These are phyloP conservation scores for Diloba caeruleocephala DNA, from an alignment of 2,888 invertebrate species.

Conservation along the genomic window DNA sequence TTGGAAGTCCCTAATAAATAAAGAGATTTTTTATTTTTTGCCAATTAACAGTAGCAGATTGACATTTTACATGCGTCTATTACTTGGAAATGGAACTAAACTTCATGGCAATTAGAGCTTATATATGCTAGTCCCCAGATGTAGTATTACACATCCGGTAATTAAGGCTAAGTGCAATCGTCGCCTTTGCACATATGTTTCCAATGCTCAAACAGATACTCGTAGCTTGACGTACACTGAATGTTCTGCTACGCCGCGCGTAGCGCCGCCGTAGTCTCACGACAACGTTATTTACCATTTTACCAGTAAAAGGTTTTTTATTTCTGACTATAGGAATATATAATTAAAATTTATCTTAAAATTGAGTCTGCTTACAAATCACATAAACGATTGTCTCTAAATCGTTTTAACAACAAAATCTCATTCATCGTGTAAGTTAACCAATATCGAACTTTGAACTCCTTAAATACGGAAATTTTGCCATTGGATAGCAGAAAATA, in stretches of 20 bases:
- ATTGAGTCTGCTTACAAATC: background rate
- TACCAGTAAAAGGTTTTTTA: no score
- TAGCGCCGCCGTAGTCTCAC: slow-evolving; percentile 14
- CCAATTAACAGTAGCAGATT: no score
- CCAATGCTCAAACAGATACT: background rate
- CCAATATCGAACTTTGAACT: slow-evolving; percentile 19
- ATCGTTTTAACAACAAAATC: slow-evolving; percentile 18
- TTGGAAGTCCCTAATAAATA: no score
- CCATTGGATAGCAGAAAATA: slow-evolving; percentile 57
- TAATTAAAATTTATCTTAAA: no score
- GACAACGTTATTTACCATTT: slow-evolving; percentile 1
- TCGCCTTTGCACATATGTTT: background rate
- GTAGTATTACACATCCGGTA: no score
- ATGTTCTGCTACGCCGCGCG: slow-evolving; percentile 12
- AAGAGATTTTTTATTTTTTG: no score
- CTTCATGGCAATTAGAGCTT: no score
- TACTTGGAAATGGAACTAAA: no score
- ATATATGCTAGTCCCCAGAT: no score
- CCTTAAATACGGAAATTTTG: slow-evolving; percentile 38
- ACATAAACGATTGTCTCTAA: slow-evolving; percentile 5
- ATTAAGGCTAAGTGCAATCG: no score
- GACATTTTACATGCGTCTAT: no score
- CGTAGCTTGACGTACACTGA: slow-evolving; percentile 2
- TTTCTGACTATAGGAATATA: no score
- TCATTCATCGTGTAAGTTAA: slow-evolving; percentile 45